Percentiles rank a stretch among this genome's conserved stretches.
These are phyloP conservation scores for Fregata magnificens DNA, from an alignment of 2,113 vertebrate species.

Conservation along the genomic window DNA sequence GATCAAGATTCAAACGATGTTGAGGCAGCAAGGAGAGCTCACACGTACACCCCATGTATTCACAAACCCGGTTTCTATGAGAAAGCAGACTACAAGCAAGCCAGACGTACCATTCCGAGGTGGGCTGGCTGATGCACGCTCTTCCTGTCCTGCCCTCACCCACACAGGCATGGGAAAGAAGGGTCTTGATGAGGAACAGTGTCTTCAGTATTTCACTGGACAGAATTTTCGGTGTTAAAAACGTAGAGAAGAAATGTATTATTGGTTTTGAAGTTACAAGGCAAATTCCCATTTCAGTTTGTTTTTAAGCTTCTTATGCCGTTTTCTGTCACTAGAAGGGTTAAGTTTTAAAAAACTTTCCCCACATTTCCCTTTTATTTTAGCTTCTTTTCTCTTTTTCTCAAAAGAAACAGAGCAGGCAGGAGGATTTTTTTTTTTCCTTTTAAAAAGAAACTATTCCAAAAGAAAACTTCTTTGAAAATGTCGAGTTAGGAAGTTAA, in stretches of 20 bases:
- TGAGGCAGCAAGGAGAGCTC: not conserved
- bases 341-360: not conserved
- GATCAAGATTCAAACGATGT: not conserved
- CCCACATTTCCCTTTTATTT: not conserved
- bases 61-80: not conserved
- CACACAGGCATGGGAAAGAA: not conserved
- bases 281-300: not conserved
- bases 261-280: not conserved
- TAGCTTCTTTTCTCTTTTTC: not conserved
- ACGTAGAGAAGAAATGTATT: not conserved
- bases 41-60: accelerated
- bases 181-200: not conserved
- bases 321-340: not conserved
- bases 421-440: no score
- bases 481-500: not conserved
- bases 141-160: not conserved
- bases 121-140: not conserved
- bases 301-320: not conserved
- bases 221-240: not conserved
- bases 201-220: not conserved
- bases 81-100: not conserved
- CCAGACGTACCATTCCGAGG: not conserved
- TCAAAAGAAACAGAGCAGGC: not conserved
- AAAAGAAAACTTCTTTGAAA: not conserved
- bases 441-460: not conserved